Percentiles rank a stretch among this genome's conserved stretches.
These are phyloP conservation scores for Ophonus ardosiacus DNA, from an alignment of 2,888 invertebrate species.

Conservation along the genomic window DNA sequence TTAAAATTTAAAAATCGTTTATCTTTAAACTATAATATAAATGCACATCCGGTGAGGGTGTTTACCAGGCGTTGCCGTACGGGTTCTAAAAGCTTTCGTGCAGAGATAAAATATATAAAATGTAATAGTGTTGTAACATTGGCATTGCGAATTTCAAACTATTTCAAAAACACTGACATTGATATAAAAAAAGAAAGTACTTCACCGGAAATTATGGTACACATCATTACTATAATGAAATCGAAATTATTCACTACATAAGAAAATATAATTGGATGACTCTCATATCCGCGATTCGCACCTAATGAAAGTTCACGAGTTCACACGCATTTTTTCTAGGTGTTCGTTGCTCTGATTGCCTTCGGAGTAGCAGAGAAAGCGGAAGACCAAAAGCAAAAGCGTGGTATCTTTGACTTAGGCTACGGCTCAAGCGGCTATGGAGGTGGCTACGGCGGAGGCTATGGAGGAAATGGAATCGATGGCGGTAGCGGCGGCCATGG, in stretches of 20 bases:
- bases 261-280: neutral
- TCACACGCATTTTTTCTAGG: slow-evolving; percentile 75
- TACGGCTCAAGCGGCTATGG: slow-evolving; percentile 78
- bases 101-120: too few species aligned
- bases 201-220: neutral
- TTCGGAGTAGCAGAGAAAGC: slow-evolving; percentile 80
- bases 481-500: slow-evolving; percentile 65
- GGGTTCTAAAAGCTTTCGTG: too few species aligned
- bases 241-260: neutral
- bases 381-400: slow-evolving; percentile 84
- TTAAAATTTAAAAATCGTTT: too few species aligned
- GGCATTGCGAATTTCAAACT: too few species aligned
- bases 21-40: too few species aligned
- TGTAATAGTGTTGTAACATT: too few species aligned
- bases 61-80: too few species aligned
- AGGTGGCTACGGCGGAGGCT: slow-evolving; percentile 30
- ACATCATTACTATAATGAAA: neutral
- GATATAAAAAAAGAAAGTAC: neutral
- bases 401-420: slow-evolving; percentile 84
- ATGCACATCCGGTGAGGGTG: too few species aligned
- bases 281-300: neutral
- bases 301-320: slow-evolving; percentile 21
- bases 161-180: neutral
- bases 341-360: slow-evolving; percentile 83
- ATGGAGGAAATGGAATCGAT: slow-evolving; percentile 64